Percentiles rank a stretch among this genome's conserved stretches.
phyloP scores from a whole-genome alignment of 2,888 invertebrate genomes.

The Microlaimidae sp. region DNA sequence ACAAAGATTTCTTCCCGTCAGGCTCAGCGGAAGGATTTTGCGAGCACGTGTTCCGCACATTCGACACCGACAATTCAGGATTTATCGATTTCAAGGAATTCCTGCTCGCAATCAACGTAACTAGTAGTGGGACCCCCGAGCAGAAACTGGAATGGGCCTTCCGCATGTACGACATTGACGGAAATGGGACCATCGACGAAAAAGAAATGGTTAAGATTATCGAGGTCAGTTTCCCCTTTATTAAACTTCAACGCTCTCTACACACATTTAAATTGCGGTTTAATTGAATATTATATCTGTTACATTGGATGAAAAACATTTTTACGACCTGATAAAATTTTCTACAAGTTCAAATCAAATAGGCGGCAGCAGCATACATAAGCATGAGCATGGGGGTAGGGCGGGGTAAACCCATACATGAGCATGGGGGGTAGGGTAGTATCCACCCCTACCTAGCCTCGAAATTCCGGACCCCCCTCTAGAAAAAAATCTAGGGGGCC shows the following conservation, averaged over 20 bases:
- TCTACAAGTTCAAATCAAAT: too few species aligned
- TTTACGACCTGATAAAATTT: too few species aligned
- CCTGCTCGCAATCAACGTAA: conserved; percentile 88
- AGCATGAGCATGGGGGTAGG: too few species aligned
- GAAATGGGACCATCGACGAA: conserved; percentile 90
- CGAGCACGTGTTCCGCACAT: conserved; percentile 37
- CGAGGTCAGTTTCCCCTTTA: conserved; percentile 50
- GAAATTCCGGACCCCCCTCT: too few species aligned
- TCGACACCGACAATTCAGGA: conserved; percentile 79
- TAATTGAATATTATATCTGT: too few species aligned
- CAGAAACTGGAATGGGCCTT: conserved; percentile 98
- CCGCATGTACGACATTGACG: conserved; percentile 95
- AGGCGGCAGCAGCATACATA: too few species aligned
- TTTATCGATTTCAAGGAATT: conserved; percentile 82
- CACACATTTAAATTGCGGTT: not conserved
- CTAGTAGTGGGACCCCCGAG: conserved; percentile 87
- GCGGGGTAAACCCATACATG: too few species aligned
- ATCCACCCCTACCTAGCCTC: too few species aligned
- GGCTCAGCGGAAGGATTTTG: conserved; percentile 37
- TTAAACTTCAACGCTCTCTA: too few species aligned
- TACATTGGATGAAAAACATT: too few species aligned
- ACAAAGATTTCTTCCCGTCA: conserved; percentile 36
- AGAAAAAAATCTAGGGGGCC: too few species aligned
- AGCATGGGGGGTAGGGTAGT: too few species aligned
- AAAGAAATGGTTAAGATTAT: conserved; percentile 99